Conservation (phyloP, 2,797 vertebrate genomes). For the Diglossa cyanea region DNA sequence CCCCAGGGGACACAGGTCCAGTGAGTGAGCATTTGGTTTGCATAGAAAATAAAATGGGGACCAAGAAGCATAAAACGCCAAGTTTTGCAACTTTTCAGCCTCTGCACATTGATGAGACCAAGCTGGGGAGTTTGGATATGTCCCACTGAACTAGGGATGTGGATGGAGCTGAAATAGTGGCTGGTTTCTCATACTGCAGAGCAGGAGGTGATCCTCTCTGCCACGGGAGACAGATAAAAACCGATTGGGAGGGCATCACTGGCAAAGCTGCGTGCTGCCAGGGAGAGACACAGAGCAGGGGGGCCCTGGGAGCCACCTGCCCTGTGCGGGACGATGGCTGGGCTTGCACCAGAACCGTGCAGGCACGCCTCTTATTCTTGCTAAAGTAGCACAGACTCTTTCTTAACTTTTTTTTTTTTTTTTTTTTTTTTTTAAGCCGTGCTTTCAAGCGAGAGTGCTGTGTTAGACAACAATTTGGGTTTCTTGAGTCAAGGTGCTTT, state of each 20-base stretch:
- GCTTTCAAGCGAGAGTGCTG: not conserved
- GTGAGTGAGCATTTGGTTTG: not conserved
- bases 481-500: not conserved
- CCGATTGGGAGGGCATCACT: not conserved
- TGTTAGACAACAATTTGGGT: not conserved
- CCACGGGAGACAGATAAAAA: not conserved
- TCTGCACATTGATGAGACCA: not conserved
- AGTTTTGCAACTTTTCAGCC: not conserved
- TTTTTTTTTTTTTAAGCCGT: not conserved
- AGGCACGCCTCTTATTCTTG: not conserved
- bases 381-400: not conserved
- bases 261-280: not conserved
- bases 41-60: not conserved
- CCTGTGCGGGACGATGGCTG: not conserved
- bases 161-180: accelerated
- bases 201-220: not conserved
- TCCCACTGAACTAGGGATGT: not conserved
- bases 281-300: not conserved
- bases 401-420: no score
- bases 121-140: not conserved
- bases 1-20: not conserved
- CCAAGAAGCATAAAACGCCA: not conserved
- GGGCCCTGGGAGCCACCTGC: not conserved
- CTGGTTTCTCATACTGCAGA: not conserved
- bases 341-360: not conserved